Base-by-base conservation (phyloP, 2,113 vertebrate genomes). In the Amphilophus citrinellus region DNA sequence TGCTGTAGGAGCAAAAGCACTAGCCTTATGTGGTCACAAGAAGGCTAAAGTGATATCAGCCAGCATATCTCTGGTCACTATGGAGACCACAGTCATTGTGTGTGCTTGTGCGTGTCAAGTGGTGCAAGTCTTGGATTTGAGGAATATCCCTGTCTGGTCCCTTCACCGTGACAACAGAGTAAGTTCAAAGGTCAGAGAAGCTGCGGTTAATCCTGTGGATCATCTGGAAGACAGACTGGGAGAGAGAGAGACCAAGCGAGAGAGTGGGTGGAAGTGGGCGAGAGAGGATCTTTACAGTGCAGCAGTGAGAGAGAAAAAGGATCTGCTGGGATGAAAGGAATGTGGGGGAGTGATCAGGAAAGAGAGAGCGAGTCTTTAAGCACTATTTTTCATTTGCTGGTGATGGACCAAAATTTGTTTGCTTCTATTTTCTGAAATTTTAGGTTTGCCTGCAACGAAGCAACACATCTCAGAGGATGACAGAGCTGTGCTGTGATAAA, bases 1-100 rank as follows among this genome's bases (percentile, higher is more conserved):
- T 22, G 68, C 79, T 79, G 37, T 35, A 22, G 77, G 76, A 91
- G 77, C 75, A 77, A 89, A 91, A 89, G 80, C 88, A 84, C 90
- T 91, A 90, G 85, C 92, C 93, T 95, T 95, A 94, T 94, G 90
- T 93, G 94, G 93, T 95, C 91, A 95, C 86, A 94, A 91, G 66
- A 89, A 88, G 71, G 78, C 85, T 80, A 83, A 75, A 85, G 77
- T 80, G 39, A 84, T 81, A 90, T 88, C 59, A 85, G 73, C 50
- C 62, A 57, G 82, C 65, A 88, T 82, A 89, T 91, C 76, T 76
- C 73, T 62, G 42, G 82, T 93, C 77, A 89, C 91, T 82, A 86
- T 89, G 82, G 90, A 87, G 84, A 90, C 82, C 10, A 7, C 17
- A 80, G 60, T 22, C 17, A 35, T 32, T 76, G n/a, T 62, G 58